These are phyloP conservation scores for Pristionchus exspectatus DNA, from an alignment of 2,888 invertebrate species.

Conservation along the genomic window DNA sequence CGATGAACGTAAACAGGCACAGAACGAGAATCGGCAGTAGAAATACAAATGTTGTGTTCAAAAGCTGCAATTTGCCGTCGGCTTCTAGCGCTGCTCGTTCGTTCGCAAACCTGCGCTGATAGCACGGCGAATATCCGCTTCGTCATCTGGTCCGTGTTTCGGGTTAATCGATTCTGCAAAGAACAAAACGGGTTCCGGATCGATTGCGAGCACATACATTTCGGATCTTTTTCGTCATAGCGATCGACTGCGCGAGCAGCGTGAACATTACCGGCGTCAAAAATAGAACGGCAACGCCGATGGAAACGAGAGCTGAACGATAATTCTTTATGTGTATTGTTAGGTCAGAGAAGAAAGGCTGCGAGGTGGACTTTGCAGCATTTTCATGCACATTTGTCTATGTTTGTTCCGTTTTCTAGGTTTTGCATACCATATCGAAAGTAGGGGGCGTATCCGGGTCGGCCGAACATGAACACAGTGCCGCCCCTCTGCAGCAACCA, in stretches of 20 bases:
- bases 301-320: not conserved
- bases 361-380: no score
- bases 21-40: not conserved
- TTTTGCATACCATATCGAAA: constrained; percentile 17
- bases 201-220: not conserved
- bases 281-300: not conserved
- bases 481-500: not conserved
- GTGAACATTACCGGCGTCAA: not conserved
- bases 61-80: not conserved
- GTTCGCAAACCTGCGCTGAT: not conserved
- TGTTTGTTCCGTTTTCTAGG: no score
- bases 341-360: not conserved
- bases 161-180: not conserved
- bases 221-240: not conserved
- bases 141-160: not conserved
- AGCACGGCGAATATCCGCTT: not conserved
- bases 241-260: not conserved
- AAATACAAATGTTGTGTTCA: not conserved
- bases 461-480: not conserved
- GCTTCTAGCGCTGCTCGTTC: not conserved
- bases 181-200: not conserved
- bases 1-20: constrained; percentile 21
- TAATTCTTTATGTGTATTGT: no score
- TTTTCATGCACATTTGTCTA: no score
- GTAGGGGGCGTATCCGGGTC: not conserved